Evolutionary conservation across 2,888 invertebrate genomes (phyloP).

Genomic region (Microctonus hyperodae): DNA sequence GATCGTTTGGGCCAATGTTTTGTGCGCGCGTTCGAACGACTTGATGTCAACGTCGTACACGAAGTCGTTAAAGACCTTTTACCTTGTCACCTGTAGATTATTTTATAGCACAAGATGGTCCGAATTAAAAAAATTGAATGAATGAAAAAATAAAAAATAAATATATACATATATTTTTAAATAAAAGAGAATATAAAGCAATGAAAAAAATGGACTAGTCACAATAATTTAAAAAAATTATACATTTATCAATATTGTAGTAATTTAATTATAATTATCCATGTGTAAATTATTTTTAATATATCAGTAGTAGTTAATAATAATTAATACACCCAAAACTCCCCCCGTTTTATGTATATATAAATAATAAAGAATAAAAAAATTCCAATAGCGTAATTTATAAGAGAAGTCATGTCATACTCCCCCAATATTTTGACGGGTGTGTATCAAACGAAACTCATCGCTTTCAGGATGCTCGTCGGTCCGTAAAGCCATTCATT

Average conservation of each 20-base stretch:
- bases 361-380: conserved; percentile 23
- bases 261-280: too few relatives aligned
- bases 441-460: conserved; percentile 55
- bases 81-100: conserved; percentile 38
- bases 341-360: too few relatives aligned
- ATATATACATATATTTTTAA: neutral
- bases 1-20: conserved; percentile 29
- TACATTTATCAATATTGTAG: too few relatives aligned
- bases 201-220: too few relatives aligned
- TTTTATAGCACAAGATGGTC: conserved; percentile 34
- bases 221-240: too few relatives aligned
- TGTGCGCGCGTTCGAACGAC: conserved; percentile 22
- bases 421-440: conserved; percentile 63
- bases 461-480: conserved; percentile 57
- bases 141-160: neutral
- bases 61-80: conserved; percentile 43
- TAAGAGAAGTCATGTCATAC: conserved; percentile 42
- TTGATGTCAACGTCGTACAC: conserved; percentile 25
- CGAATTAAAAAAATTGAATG: conserved; percentile 6
- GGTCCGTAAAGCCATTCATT: conserved; percentile 62
- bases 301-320: too few relatives aligned
- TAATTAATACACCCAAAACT: too few relatives aligned
- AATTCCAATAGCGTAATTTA: conserved; percentile 24
- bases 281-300: too few relatives aligned
- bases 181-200: neutral